phyloP scores from a whole-genome alignment of 2,797 vertebrate genomes.

The Perodicticus potto region DNA sequence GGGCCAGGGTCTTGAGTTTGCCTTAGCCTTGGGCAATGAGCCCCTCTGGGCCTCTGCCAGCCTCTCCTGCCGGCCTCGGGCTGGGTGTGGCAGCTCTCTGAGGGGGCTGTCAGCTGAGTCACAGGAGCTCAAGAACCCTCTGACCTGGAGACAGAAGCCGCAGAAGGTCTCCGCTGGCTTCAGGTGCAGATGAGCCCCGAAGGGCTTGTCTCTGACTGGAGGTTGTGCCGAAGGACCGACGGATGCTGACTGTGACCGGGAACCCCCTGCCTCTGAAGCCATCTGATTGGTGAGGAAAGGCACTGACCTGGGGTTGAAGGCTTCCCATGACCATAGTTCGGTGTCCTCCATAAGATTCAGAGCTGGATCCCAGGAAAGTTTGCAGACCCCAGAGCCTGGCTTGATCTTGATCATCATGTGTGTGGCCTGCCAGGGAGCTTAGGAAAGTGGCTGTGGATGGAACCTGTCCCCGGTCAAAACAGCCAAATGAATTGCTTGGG shows the following conservation, averaged over 20 bases:
- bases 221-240: neutral
- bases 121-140: neutral
- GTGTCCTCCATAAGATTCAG: neutral
- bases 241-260: neutral
- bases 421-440: neutral
- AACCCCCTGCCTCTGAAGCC: constrained; percentile 37
- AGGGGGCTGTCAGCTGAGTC: neutral
- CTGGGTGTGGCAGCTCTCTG: neutral
- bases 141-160: neutral
- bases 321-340: neutral
- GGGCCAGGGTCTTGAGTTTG: neutral
- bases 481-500: neutral
- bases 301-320: neutral
- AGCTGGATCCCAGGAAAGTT: neutral
- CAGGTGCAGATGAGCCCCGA: constrained; percentile 30
- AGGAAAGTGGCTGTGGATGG: neutral
- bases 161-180: neutral
- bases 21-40: neutral
- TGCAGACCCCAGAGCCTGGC: neutral
- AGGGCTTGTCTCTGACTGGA: neutral
- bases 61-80: neutral
- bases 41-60: neutral
- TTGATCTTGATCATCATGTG: neutral
- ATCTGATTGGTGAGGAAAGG: constrained; percentile 75
- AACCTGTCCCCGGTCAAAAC: neutral